Base-by-base conservation (phyloP, 2,797 vertebrate species). In the Euthynnus affinis region DNA sequence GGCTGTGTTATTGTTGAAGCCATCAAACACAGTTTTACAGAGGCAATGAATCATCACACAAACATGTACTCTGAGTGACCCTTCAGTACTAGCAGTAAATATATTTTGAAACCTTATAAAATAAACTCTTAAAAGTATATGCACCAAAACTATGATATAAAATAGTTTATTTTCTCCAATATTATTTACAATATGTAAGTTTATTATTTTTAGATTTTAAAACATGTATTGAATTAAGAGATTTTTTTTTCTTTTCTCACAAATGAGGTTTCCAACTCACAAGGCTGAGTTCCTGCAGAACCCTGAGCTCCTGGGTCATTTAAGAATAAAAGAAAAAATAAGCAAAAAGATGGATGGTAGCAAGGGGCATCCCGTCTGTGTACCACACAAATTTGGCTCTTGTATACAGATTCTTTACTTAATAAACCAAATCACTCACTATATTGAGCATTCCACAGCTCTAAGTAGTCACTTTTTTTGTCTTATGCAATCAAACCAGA, bases 311-410 rank as follows among this genome's bases (percentile, higher is more conserved):
- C 34, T 37, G 32, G 14, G 40, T 37, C 57, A 18, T 32, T 42
- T 44, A 55, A 23, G 67, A 75, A 66, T 74, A 77, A 87, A 86
- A 82, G 40, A 67, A 58, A 37, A 7, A 37, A 1, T 13, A 13
- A 13, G 14, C 64, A 18, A 42, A 44, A 64, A 52, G 78, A 70
- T 59, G 34, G 37, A 58, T 64, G 27, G 9, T 17, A 58, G 7
- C 20, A 20, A 49, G 1, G 5, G 48, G 32, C 6, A 37, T 0
- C 10, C 27, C 49, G 27, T 22, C 37, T 61, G 64, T 20, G 32
- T 8, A 25, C 25, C 20, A 48, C 44, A 63, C 9, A 56, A 37
- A 7, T 1, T 74, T n/a, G 52, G 40, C 10, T 34, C 34, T 3
- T 2, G 52, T 9, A 42, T 17, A 37, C 18, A 13, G 12, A 29